Evolutionary conservation across 2,113 vertebrate genomes (phyloP), one percentile per base, ranked within the genome.

Genomic region (Antechinus stuartii): DNA sequence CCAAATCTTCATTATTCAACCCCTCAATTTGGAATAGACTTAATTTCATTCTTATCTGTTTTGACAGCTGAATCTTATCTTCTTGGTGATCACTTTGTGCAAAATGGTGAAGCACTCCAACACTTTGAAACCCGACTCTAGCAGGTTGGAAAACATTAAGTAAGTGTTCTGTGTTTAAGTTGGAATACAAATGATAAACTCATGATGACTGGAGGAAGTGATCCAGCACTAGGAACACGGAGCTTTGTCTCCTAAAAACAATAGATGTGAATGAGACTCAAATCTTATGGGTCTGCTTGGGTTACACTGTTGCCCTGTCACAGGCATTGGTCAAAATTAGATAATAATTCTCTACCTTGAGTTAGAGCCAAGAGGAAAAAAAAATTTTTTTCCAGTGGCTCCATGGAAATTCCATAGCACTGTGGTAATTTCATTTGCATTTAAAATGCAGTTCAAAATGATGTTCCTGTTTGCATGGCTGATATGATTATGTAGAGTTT

Each of bases 71-170:
- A 99, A 99, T 99, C 98, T 99, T 98, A 99, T 99, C 99, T 99
- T 99, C 99, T 98, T 99, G 99, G 99, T 99, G 99, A 99, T 99
- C 99, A 99, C 99, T 76, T 99, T 99, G 99, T 99, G 99, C 98
- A 99, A 99, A 99, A 99, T 99, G 99, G 99, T 99, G 99, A 99
- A 99, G 98, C 99, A 99, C 98, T 99, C 99, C 91, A 99, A 99
- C 98, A 99, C 99, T 98, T 99, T 99, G 99, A 99, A 99, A 99
- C 99, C 99, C 98, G 99, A 99, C 98, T 99, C 99, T 97, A 99
- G 99, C 99, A 99, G 99, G 98, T 99, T 99, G 99, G 99, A 99
- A 99, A 99, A 99, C 99, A 99, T 99, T 99, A 99, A 99, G 99
- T 99, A 99, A 99, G 99, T 99, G 98, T 98, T 98, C 98, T 98